Conservation (phyloP, 2,888 invertebrate species). For the Resseliella maxima region DNA sequence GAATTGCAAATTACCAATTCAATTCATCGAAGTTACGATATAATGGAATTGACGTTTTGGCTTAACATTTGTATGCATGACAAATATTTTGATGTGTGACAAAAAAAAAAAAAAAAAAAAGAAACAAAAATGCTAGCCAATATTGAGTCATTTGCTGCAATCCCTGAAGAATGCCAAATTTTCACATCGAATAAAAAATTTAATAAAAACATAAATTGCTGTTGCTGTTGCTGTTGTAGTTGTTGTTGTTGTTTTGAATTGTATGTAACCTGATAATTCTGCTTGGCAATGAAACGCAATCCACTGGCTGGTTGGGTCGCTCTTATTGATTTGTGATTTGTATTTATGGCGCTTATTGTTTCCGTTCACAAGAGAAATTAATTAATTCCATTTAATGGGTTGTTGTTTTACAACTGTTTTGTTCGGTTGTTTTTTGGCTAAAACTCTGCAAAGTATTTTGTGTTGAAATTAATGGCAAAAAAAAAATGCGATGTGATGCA, state of each 20-base stretch:
- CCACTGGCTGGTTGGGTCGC: not conserved
- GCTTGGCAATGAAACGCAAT: not conserved
- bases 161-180: not conserved
- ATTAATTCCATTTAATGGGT: conserved; percentile 14
- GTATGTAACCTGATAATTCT: not conserved
- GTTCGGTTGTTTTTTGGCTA: not conserved
- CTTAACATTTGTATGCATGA: too few species aligned
- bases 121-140: too few species aligned
- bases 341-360: not conserved
- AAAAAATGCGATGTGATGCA: not conserved
- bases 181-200: not conserved
- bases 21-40: not conserved
- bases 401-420: not conserved
- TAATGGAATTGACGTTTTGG: too few species aligned
- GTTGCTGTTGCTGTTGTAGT: too few species aligned
- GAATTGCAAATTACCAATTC: not conserved
- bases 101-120: too few species aligned
- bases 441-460: not conserved
- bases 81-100: too few species aligned
- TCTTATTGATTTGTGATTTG: conserved; percentile 7
- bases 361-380: not conserved
- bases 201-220: not conserved
- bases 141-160: too few species aligned
- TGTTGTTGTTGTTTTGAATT: not conserved
- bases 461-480: not conserved